Evolutionary conservation across 2,888 invertebrate species (phyloP), one percentile per base, ranked within the genome.

Genomic region (Polydrusus tereticollis): DNA sequence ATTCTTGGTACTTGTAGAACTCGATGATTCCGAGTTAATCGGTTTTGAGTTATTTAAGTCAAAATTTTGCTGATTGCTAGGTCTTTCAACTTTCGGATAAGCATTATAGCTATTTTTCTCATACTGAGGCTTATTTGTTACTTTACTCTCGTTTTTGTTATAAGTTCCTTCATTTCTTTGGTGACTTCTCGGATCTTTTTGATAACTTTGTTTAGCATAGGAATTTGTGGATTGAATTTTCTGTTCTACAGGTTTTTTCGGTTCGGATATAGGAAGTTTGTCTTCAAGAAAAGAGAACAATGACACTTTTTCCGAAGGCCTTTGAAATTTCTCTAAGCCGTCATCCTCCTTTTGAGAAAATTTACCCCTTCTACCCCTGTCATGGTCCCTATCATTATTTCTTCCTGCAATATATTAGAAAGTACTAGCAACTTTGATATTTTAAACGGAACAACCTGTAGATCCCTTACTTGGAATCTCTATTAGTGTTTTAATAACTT

Each of bases 271-370:
- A 47, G 92, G 92, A 52, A 95, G 85, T 86, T 94, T 95, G 79
- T 93, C 91, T 82, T 94, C 94, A 7, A 95, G 87, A 82, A 94
- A 95, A 83, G 94, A 93, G 84, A 94, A 95, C 1, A 95, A 85
- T 0, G 93, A 94, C 1, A 94, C 91, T 85, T 92, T 93, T 47
- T 92, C 92, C 10, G 93, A 91, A 0, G 95, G 94, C 83, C 94
- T 94, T 6, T 90, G 88, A 1, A 87, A 87, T 33, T 88, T 87
- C 59, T 88, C 88, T 72, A 90, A 90, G 45, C 88, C 88, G 73
- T 89, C 89, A 66, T 83, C 86, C 21, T 84, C 84, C 60, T 69
- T 77, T 33, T 55, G 47, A 6, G 29, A 18, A 58, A 58, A 60
- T 71, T 76, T 80, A 6, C 69, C 73, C 65, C 69, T 75, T 33